phyloP scores from a whole-genome alignment of 2,797 vertebrate species.

The Chaetophractus vellerosus region DNA sequence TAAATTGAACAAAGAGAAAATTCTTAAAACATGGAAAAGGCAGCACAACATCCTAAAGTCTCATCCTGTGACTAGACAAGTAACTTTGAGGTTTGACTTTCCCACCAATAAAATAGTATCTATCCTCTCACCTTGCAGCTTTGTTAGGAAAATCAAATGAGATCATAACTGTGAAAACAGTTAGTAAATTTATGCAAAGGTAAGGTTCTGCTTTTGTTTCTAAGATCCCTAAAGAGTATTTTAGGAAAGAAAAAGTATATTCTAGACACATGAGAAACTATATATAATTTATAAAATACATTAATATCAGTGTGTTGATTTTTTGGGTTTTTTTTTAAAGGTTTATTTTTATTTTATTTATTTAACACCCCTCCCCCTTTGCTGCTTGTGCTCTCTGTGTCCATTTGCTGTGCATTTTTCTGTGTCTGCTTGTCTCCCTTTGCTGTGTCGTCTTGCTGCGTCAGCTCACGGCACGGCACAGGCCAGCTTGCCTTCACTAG shows the following conservation, averaged over 20 bases:
- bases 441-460: too few species aligned
- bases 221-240: not conserved
- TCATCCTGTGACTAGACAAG: not conserved
- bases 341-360: too few species aligned
- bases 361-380: too few species aligned
- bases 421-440: too few species aligned
- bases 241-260: not conserved
- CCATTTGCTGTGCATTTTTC: too few species aligned
- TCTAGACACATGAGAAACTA: not conserved
- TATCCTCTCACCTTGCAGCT: not conserved
- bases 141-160: not conserved
- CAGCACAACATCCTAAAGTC: not conserved
- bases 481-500: too few species aligned
- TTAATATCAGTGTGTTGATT: not conserved
- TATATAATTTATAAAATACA: not conserved
- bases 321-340: too few species aligned
- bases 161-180: not conserved
- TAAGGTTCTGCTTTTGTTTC: not conserved
- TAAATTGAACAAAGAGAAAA: not conserved
- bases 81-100: not conserved
- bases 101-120: not conserved
- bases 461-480: too few species aligned
- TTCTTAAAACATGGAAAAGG: not conserved
- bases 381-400: too few species aligned
- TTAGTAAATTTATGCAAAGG: not conserved